phyloP scores from a whole-genome alignment of 1,140 invertebrate species.

The Manduca sexta region DNA sequence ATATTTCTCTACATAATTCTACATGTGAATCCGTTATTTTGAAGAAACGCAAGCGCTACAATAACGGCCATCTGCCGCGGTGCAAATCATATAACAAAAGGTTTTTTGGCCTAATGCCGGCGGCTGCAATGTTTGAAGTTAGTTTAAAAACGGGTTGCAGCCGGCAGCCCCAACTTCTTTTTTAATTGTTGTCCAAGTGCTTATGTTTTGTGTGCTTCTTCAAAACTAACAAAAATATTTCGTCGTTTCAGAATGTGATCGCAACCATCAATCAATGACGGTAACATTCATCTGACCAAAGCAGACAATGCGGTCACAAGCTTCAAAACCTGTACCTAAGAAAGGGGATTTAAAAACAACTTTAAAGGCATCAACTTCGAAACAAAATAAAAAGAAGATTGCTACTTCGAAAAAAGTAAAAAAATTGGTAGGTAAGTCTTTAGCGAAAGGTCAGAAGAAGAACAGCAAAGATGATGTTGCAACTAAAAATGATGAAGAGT shows the following conservation, averaged over 20 bases:
- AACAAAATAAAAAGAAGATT: conserved; percentile 47
- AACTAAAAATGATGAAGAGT: conserved; percentile 33
- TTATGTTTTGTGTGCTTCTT: neutral
- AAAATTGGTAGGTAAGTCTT: conserved; percentile 36
- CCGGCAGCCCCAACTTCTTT: neutral
- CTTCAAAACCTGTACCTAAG: conserved; percentile 58
- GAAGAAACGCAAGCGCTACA: conserved; percentile 16
- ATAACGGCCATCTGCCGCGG: conserved; percentile 23
- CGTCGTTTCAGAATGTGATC: conserved; percentile 65
- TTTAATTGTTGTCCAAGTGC: too few relatives aligned
- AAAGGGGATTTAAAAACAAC: conserved; percentile 54
- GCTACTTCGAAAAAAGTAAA: conserved; percentile 45
- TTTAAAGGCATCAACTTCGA: conserved; percentile 40
- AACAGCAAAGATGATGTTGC: conserved; percentile 33
- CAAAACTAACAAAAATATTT: conserved; percentile 8
- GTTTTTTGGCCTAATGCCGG: conserved; percentile 7
- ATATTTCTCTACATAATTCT: neutral
- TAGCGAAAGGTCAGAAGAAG: conserved; percentile 42
- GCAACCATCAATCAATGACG: conserved; percentile 47
- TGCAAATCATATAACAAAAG: conserved; percentile 20
- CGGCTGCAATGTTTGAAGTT: conserved; percentile 11
- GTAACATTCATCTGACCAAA: conserved; percentile 43
- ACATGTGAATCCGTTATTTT: conserved; percentile 17
- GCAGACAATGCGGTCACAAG: conserved; percentile 66
- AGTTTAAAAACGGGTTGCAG: conserved; percentile 17